Percentiles rank a stretch among this genome's conserved stretches.
Evolutionary conservation across 2,888 invertebrate genomes (phyloP).

Genomic region (Troides helena): DNA sequence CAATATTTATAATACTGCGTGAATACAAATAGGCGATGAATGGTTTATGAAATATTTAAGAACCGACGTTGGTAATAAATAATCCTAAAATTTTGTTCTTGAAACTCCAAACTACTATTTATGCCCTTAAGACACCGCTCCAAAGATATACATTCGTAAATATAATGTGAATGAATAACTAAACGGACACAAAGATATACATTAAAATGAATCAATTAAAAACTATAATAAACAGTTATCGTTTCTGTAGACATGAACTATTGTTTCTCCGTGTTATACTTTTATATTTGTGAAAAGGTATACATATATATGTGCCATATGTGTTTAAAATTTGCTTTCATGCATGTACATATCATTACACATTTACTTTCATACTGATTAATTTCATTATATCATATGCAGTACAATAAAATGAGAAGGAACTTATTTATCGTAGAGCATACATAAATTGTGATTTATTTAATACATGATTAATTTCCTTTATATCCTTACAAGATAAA

Average conservation of each 20-base stretch:
- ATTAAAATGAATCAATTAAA: background rate
- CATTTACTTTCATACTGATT: constrained; percentile 29
- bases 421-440: constrained; percentile 13
- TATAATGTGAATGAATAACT: background rate
- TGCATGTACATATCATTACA: constrained; percentile 44
- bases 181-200: background rate
- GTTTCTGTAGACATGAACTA: background rate
- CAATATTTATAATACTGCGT: constrained; percentile 27
- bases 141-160: background rate
- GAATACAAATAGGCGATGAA: constrained; percentile 23
- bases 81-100: background rate
- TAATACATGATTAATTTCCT: background rate
- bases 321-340: constrained; percentile 34
- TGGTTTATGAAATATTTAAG: constrained; percentile 26
- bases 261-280: background rate
- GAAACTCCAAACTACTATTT: background rate
- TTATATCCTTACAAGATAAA: background rate
- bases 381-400: background rate
- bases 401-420: background rate
- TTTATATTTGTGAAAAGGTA: background rate
- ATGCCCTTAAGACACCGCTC: background rate
- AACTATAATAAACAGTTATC: background rate
- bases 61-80: constrained; percentile 1
- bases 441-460: background rate
- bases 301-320: constrained; percentile 21